Evolutionary conservation across 2,113 vertebrate genomes (phyloP).

Genomic region (Chrysemys picta): DNA sequence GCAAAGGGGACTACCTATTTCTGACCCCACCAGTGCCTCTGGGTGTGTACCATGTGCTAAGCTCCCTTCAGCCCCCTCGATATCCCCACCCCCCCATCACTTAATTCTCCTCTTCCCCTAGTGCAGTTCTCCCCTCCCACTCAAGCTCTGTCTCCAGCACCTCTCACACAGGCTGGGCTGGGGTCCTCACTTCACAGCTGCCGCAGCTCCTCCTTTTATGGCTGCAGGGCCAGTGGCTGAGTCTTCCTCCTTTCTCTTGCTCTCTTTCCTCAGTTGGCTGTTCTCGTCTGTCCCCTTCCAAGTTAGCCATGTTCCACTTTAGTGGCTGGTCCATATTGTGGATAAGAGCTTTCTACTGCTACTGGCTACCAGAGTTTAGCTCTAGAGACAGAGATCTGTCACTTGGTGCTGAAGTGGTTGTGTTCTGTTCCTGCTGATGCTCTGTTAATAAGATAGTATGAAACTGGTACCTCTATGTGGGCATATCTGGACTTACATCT

Average conservation of each 20-base stretch:
- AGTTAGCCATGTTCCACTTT: neutral
- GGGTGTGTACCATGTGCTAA: neutral
- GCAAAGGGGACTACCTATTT: neutral
- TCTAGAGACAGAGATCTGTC: neutral
- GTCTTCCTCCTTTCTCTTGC: neutral
- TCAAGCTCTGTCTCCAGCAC: neutral
- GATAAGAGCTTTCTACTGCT: neutral
- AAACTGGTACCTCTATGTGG: too few species aligned
- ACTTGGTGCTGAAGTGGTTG: neutral
- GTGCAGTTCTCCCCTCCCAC: too few species aligned
- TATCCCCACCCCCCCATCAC: rapidly evolving
- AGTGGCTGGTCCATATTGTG: neutral
- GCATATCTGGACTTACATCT: neutral
- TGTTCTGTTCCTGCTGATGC: neutral
- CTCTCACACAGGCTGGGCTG: neutral
- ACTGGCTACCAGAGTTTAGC: neutral
- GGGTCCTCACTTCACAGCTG: neutral
- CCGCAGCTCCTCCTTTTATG: neutral
- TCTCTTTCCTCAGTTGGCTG: neutral
- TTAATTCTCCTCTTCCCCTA: neutral
- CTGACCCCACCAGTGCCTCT: neutral
- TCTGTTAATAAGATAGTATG: neutral
- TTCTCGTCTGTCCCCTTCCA: neutral
- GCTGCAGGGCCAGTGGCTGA: rapidly evolving
- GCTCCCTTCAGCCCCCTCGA: neutral